Base-by-base conservation (phyloP, 2,113 vertebrate species). In the Grantiella picta region DNA sequence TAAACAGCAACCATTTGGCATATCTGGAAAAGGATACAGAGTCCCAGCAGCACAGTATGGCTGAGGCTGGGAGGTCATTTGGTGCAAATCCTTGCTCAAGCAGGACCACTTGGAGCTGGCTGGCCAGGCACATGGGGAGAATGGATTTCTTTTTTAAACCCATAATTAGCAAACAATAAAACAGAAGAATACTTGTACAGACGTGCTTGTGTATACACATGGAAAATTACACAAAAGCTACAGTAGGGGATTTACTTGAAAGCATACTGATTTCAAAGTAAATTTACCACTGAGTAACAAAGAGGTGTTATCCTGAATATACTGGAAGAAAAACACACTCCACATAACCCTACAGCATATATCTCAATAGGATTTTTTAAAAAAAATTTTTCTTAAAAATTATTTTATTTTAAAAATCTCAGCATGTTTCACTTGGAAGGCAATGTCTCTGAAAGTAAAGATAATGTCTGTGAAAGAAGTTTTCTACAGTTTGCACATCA, bases 141-240 rank as follows among this genome's bases (percentile, higher is more conserved):
- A 64, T 24, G n/a, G 27, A 52, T 38, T 75, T 54, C 3, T 45
- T 49, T 52, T 73, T 79, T 42, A 53, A 53, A 57, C 8, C 10
- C 21, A 5, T 33, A 69, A 42, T 5, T 18, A 87, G 17, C 2
- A 70, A 68, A 87, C 83, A 63, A 49, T 3, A 10, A 59, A 65
- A 56, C 5, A 80, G 27, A 77, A 19, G 15, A 73, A 60, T 36
- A 60, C 13, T 35, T 65, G 25, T 56, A 50, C 7, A 13, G 47
- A 81, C 0, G 0, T 19, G 28, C 11, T 18, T 64, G 52, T 47
- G 36, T 11, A 33, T 23, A 21, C 22, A 36, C 18, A 33, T 9
- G n/a, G 28, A 72, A 80, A 64, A 69, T 31, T 12, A 60, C 14
- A 36, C 12, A 54, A 57, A 76, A 73, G 21, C 33, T 56, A 28